Conservation (phyloP, 2,797 vertebrate genomes). For the Heteromormyrus szaboi region DNA sequence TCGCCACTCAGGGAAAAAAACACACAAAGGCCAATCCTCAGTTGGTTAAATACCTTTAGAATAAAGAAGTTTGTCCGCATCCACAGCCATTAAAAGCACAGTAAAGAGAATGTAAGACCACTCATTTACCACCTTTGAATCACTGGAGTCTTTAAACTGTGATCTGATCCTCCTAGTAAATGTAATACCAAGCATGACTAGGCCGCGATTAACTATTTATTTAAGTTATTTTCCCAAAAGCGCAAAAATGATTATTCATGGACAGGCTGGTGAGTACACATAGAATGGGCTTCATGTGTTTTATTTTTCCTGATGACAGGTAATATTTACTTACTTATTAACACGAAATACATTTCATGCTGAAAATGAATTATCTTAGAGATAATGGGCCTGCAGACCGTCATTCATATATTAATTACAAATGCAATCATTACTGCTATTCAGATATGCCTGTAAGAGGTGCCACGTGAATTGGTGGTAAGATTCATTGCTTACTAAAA, state of each 20-base stretch:
- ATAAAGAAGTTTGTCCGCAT: not conserved
- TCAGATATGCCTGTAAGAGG: not conserved
- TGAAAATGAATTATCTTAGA: not conserved
- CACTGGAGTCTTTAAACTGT: not conserved
- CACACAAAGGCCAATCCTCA: not conserved
- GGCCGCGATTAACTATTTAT: not conserved
- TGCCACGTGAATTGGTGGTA: not conserved
- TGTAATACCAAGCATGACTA: not conserved
- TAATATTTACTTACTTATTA: not conserved
- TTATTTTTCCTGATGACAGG: not conserved
- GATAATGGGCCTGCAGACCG: not conserved
- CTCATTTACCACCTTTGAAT: not conserved
- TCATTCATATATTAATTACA: not conserved
- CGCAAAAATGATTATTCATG: not conserved
- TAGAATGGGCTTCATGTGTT: not conserved
- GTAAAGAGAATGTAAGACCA: not conserved
- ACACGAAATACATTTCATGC: not conserved
- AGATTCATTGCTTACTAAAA: not conserved
- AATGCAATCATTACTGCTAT: not conserved
- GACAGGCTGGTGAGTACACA: not conserved
- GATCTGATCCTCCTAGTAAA: not conserved
- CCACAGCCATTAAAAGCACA: not conserved
- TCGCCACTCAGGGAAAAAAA: not conserved
- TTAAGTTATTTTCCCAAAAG: not conserved
- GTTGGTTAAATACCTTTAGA: not conserved